Evolutionary conservation across 1,140 invertebrate species (phyloP), one percentile per base, ranked within the genome.

Genomic region (Pissodes strobi): DNA sequence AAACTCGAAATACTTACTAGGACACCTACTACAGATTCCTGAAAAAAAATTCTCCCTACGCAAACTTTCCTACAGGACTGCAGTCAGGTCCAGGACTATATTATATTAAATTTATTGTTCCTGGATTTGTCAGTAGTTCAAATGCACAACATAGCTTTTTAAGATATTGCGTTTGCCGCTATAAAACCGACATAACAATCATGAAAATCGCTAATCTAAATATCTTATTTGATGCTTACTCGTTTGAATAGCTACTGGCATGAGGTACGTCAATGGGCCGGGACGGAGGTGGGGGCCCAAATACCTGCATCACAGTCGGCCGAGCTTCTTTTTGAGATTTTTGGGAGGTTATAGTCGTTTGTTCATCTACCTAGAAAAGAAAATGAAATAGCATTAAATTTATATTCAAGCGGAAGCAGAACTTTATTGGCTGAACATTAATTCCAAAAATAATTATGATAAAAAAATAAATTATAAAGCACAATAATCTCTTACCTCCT

Each of bases 321-420:
- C 84, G 70, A 73, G 78, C 56, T 71, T 85, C 78, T 25, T 82
- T 71, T 78, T 85, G 71, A 2, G 81, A 68, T 10, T 83, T 82
- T 79, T 87, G 86, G 12, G 89, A 90, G 0, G 85, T 90, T 45
- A 90, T 86, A 2, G 90, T 92, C 64, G 85, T 81, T 74, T 92
- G 90, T 71, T 92, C 90, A 67, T 92, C 90, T 0, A 91, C 74
- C 72, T 74, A 55, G 2, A 61, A 53, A 23, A 53, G 12, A 57
- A 12, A 51, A 48, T 9, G 15, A n/a, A n/a, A n/a, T n/a, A n/a
- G n/a, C n/a, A n/a, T n/a, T n/a, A n/a, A n/a, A n/a, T n/a, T n/a
- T n/a, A n/a, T n/a, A n/a, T n/a, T n/a, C n/a, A n/a, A n/a, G n/a
- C n/a, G n/a, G n/a, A n/a, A n/a, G n/a, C n/a, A n/a, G n/a, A n/a